These are phyloP conservation scores for Drosophila multiciliata DNA, from an alignment of 2,888 invertebrate genomes.

Conservation along the genomic window DNA sequence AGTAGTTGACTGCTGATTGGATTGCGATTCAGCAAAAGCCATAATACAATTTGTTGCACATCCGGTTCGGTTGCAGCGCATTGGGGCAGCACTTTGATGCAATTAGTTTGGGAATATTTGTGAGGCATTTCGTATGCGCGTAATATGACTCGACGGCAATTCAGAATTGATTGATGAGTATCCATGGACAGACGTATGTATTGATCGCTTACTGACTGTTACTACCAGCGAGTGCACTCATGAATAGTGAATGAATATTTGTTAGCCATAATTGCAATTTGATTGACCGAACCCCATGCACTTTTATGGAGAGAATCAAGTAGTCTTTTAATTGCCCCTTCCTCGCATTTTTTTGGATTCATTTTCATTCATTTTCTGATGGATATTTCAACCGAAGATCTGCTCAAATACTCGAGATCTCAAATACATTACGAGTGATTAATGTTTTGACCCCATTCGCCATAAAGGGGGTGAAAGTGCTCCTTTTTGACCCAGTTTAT, in stretches of 20 bases:
- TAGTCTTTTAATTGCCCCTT: constrained; percentile 31
- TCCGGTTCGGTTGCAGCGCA: constrained; percentile 24
- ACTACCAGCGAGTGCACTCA: constrained; percentile 37
- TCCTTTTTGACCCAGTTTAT: constrained; percentile 54
- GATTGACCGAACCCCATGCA: constrained; percentile 16
- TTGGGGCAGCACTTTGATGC: constrained; percentile 40
- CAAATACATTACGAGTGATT: constrained; percentile 7
- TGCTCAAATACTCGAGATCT: constrained; percentile 30
- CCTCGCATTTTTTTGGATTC: not conserved
- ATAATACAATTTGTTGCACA: constrained; percentile 46
- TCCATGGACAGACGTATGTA: constrained; percentile 19
- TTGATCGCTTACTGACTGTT: constrained; percentile 12
- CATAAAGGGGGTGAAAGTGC: not conserved
- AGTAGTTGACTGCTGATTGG: constrained; percentile 31
- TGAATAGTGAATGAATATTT: constrained; percentile 54
- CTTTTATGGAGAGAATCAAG: constrained; percentile 25
- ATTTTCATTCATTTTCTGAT: constrained; percentile 33
- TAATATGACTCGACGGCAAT: constrained; percentile 54
- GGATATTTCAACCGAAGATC: constrained; percentile 50
- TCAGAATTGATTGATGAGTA: constrained; percentile 61
- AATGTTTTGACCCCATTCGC: constrained; percentile 22
- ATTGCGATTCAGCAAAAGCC: constrained; percentile 21
- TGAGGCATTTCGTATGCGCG: constrained; percentile 44
- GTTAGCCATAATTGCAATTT: constrained; percentile 52
- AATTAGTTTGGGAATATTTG: constrained; percentile 53